Evolutionary conservation across 1,140 invertebrate genomes (phyloP).

Genomic region (Heliconius melpomene): DNA sequence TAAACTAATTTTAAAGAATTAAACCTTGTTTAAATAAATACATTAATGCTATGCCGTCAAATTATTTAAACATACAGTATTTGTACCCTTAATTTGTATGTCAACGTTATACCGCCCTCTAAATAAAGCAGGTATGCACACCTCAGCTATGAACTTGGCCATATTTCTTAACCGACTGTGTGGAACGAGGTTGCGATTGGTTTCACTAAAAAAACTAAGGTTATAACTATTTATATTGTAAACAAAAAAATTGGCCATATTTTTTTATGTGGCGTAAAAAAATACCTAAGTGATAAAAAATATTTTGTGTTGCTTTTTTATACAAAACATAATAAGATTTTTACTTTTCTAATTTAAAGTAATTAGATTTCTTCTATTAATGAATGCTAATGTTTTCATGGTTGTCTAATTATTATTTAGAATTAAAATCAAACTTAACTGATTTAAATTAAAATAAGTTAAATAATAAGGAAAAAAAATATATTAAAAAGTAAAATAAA

Average conservation of each 20-base stretch:
- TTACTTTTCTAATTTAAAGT: not conserved
- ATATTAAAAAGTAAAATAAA: no score
- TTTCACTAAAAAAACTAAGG: conserved; percentile 3
- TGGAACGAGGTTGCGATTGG: conserved; percentile 24
- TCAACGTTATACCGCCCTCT: conserved; percentile 13
- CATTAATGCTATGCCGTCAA: not conserved
- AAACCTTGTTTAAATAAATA: not conserved
- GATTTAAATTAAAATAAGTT: no score
- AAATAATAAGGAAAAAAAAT: no score
- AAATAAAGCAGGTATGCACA: not conserved
- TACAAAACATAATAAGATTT: conserved; percentile 2
- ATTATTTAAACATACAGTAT: not conserved
- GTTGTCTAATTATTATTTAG: not conserved
- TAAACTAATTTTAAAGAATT: not conserved
- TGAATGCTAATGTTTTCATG: not conserved
- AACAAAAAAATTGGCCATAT: not conserved
- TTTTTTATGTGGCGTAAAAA: no score
- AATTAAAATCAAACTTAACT: not conserved
- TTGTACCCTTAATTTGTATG: conserved; percentile 11
- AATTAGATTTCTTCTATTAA: not conserved
- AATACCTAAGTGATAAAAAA: not conserved
- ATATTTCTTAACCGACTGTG: conserved; percentile 18
- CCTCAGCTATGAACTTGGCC: conserved; percentile 24
- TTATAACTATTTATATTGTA: not conserved
- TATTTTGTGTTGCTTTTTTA: not conserved